Conservation (phyloP, 2,113 vertebrate genomes). For the Podarcis raffonei region DNA sequence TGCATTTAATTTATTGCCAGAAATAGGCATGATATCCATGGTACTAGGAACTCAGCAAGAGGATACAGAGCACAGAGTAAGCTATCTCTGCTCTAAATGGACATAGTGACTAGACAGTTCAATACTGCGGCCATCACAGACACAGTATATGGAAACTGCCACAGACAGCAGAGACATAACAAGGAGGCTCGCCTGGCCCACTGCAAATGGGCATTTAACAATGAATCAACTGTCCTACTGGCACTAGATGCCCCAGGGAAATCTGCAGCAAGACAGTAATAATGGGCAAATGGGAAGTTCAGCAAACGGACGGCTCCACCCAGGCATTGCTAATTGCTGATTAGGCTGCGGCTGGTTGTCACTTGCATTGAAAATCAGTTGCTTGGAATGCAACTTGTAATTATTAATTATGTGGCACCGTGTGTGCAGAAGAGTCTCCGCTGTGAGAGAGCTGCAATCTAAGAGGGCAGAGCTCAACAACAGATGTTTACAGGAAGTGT, state of each 20-base stretch:
- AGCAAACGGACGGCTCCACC: conserved; percentile 52
- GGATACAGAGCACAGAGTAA: conserved; percentile 6
- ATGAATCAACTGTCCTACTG: conserved; percentile 57
- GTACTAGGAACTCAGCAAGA: background rate
- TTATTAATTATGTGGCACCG: background rate
- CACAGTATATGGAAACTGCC: conserved; percentile 56
- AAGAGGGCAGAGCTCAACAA: background rate
- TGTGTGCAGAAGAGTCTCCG: background rate
- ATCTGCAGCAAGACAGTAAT: conserved; percentile 35
- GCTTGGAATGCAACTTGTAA: conserved; percentile 24
- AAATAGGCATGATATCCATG: conserved; percentile 18
- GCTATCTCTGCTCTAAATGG: background rate
- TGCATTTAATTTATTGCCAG: conserved; percentile 6
- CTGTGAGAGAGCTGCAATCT: background rate
- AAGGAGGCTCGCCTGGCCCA: conserved; percentile 56
- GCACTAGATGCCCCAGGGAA: conserved; percentile 45
- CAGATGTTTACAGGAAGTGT: background rate
- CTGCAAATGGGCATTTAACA: conserved; percentile 66
- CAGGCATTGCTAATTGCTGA: conserved; percentile 43
- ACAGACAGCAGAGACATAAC: conserved; percentile 43
- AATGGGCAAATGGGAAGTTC: conserved; percentile 56
- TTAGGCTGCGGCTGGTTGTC: conserved; percentile 44
- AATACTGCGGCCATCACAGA: conserved; percentile 48
- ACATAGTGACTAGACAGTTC: conserved; percentile 36
- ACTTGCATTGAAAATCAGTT: conserved; percentile 12